Base-by-base conservation (phyloP, 2,113 vertebrate species). In the Lampris megalopsis region DNA sequence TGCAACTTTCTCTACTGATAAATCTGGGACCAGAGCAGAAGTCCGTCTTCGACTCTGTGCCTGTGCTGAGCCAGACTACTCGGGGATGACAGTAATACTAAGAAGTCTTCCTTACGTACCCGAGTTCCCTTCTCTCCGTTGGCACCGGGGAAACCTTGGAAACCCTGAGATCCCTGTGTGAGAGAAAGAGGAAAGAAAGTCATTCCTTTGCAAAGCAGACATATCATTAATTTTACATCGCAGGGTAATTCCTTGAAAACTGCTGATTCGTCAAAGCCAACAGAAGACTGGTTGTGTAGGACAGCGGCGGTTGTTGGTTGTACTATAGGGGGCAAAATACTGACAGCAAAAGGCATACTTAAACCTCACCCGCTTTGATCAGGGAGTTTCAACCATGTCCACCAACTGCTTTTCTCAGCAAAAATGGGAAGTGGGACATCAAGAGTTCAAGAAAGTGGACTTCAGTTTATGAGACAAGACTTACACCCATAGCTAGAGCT, bases 121-220 rank as follows among this genome's bases (percentile, higher is more conserved):
- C 98, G 92, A 75, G 96, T 95, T 62, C 98, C 98, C 84, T 99
- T 99, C 91, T 99, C 98, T 85, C 98, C 97, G 0, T 97, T 99
- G 89, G 98, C 95, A 1, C 98, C 98, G 10, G 96, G 95, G 75
- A 99, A 99, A 68, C 98, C 98, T 87, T 97, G 96, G 92, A 98
- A 99, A 81, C 98, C 98, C 35, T 97, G 94, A 1, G 98, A 99
- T 77, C 98, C 98, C 98, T 97, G 88, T 8, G 93, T 43, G 47
- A 1, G 37, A 81, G 24, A 71, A 71, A 81, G 42, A 79, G 3
- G 58, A 79, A 73, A 40, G 53, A 80, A 71, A 73, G 71, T 86
- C 42, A 84, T 60, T 47, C 13, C 5, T 54, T 54, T 54, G 52
- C 24, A 37, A 79, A 69, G 71, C 41, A 74, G 36, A 79, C 9